Conservation (phyloP, 2,113 vertebrate species). For the Aegotheles bennettii region DNA sequence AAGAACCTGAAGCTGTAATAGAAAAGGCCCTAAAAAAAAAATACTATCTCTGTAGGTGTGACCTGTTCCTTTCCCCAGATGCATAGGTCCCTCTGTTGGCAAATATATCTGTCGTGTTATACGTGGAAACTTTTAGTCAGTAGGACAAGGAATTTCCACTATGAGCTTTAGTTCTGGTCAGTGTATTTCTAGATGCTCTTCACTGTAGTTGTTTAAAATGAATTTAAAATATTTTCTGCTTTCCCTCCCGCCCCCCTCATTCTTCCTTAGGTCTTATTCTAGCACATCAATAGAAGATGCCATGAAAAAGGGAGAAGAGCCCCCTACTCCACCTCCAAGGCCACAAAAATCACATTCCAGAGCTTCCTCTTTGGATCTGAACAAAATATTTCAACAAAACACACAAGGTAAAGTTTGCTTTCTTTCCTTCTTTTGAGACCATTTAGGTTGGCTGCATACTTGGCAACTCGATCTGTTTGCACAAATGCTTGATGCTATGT, state of each 20-base stretch:
- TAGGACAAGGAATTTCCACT: background rate
- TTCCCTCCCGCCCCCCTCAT: background rate
- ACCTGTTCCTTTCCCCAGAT: background rate
- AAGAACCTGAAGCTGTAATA: background rate
- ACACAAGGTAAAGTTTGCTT: constrained; percentile 76
- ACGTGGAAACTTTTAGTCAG: background rate
- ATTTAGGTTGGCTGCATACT: background rate
- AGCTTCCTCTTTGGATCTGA: constrained; percentile 96
- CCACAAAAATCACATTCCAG: constrained; percentile 95
- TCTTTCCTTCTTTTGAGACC: background rate
- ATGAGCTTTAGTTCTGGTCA: background rate
- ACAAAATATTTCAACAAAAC: constrained; percentile 92
- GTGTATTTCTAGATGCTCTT: background rate
- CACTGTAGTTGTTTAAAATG: background rate
- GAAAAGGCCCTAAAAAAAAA: background rate
- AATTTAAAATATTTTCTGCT: background rate
- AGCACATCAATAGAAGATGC: constrained; percentile 93
- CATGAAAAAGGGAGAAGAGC: constrained; percentile 90
- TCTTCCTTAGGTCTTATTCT: constrained; percentile 87
- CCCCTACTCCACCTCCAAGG: constrained; percentile 92
- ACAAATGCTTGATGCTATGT: background rate
- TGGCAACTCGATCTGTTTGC: background rate
- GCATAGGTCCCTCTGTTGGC: background rate
- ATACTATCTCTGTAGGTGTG: background rate
- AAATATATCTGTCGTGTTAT: background rate